Percentiles rank a stretch among this genome's conserved stretches.
Evolutionary conservation across 2,797 vertebrate species (phyloP).

Genomic region (Synaphobranchus kaupii): DNA sequence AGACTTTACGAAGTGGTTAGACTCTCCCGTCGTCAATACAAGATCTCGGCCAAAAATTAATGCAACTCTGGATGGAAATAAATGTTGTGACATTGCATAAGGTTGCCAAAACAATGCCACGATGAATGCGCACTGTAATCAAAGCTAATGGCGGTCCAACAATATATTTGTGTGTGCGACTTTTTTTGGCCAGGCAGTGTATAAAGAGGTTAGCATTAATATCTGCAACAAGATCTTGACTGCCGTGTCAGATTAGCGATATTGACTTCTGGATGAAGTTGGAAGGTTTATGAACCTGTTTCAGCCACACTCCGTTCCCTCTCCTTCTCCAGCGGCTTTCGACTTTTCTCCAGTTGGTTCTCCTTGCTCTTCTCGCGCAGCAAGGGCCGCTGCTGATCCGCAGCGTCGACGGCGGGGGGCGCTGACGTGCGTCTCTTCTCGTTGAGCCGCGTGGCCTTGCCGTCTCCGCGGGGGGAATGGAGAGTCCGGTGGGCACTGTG

Average conservation of each 20-base stretch:
- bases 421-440: conserved; percentile 72
- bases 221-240: background rate
- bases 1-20: too few species aligned
- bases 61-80: too few species aligned
- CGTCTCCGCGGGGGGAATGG: conserved; percentile 58
- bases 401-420: conserved; percentile 66
- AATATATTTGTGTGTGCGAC: too few species aligned
- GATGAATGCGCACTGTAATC: too few species aligned
- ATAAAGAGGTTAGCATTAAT: background rate
- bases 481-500: conserved; percentile 58
- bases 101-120: too few species aligned
- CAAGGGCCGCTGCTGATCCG: conserved; percentile 69
- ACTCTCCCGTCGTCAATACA: too few species aligned
- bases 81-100: too few species aligned
- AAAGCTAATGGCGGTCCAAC: too few species aligned
- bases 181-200: too few species aligned
- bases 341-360: conserved; percentile 59
- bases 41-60: too few species aligned
- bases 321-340: conserved; percentile 61
- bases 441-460: conserved; percentile 60
- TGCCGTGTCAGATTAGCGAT: background rate
- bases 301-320: conserved; percentile 54
- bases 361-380: conserved; percentile 68
- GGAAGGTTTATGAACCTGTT: conserved; percentile 67
- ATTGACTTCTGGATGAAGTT: background rate